Percentiles rank a stretch among this genome's conserved stretches.
Evolutionary conservation across 35 echinoderm and acorn worm species (phyloP).

Genomic region (Diadema setosum): DNA sequence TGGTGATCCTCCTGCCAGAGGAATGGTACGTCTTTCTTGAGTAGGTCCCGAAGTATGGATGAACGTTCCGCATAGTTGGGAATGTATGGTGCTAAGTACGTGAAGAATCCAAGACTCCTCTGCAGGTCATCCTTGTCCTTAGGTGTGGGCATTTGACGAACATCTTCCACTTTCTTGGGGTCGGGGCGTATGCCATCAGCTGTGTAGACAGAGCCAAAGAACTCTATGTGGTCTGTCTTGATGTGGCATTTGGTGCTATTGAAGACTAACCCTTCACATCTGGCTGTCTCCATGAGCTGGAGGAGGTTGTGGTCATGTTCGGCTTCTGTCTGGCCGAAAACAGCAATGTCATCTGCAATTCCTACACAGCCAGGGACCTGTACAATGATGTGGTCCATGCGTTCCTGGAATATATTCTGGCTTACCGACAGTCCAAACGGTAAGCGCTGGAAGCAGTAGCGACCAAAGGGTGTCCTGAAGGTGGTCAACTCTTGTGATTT

Average conservation of each 20-base stretch:
- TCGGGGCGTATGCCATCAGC: slow-evolving; percentile 33
- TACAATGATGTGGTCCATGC: slow-evolving; percentile 41
- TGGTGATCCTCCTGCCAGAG: slow-evolving; percentile 18
- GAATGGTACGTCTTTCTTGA: slow-evolving; percentile 29
- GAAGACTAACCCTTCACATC: neutral
- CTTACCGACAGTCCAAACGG: slow-evolving; percentile 65
- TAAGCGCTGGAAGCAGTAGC: slow-evolving; percentile 59
- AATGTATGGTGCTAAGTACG: slow-evolving; percentile 42
- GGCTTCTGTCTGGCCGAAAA: too few species aligned
- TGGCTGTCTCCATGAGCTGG: too few species aligned
- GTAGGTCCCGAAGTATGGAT: neutral
- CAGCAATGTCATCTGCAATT: slow-evolving; percentile 63
- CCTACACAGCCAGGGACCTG: slow-evolving; percentile 57
- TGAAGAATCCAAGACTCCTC: slow-evolving; percentile 16
- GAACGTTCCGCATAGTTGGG: neutral
- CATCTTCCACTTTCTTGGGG: slow-evolving; percentile 10
- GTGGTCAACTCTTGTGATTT: slow-evolving; percentile 56
- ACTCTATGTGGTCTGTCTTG: neutral
- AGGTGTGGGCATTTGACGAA: slow-evolving; percentile 41
- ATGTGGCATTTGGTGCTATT: slow-evolving; percentile 65
- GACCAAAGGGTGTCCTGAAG: slow-evolving; percentile 55
- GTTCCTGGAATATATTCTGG: slow-evolving; percentile 62
- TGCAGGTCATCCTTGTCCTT: slow-evolving; percentile 64
- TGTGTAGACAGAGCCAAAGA: slow-evolving; percentile 29
- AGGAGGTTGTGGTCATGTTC: too few species aligned